phyloP scores from a whole-genome alignment of 2,113 vertebrate species.

The Erinaceus europaeus region DNA sequence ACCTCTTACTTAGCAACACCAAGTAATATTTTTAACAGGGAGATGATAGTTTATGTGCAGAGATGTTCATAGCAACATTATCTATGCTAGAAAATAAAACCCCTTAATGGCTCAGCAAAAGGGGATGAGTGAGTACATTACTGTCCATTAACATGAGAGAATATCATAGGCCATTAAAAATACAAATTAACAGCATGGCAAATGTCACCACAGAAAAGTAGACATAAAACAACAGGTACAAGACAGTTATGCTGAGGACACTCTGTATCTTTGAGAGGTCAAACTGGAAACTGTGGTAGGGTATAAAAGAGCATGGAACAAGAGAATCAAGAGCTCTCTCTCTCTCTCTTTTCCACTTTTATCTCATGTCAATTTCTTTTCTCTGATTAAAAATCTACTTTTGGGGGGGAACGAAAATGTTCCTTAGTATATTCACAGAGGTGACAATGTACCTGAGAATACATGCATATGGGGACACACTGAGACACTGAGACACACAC shows the following conservation, averaged over 20 bases:
- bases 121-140: neutral
- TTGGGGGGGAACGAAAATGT: neutral
- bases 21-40: conserved; percentile 26
- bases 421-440: neutral
- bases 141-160: neutral
- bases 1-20: too few relatives aligned
- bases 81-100: neutral
- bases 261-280: neutral
- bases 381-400: neutral
- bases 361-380: neutral
- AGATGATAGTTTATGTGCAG: conserved; percentile 24
- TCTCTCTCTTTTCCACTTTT: neutral
- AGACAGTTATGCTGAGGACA: neutral
- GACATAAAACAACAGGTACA: neutral
- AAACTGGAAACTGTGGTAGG: rapidly evolving
- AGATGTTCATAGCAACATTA: conserved; percentile 13
- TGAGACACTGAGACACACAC: too few relatives aligned
- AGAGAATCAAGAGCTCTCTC: neutral
- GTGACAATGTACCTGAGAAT: neutral
- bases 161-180: neutral
- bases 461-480: too few relatives aligned
- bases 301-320: neutral
- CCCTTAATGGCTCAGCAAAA: neutral
- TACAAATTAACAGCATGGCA: neutral
- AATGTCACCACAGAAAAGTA: conserved; percentile 1